Evolutionary conservation across 2,888 invertebrate species (phyloP), one percentile per base, ranked within the genome.

Genomic region (Octonoba sinensis): DNA sequence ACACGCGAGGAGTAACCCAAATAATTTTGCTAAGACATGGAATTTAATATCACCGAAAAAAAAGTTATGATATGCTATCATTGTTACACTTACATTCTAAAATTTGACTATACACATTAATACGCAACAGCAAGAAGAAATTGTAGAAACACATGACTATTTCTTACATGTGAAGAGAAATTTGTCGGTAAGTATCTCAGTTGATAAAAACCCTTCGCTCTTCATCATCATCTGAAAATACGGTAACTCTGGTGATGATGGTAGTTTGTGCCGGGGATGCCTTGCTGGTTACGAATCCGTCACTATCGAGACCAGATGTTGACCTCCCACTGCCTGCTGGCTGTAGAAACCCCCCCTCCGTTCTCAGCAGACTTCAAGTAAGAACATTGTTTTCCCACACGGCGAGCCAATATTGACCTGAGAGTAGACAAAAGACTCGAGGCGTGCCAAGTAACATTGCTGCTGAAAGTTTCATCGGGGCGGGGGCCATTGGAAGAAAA

Each of bases 251-350:
- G n/a, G 54, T 54, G 54, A n/a, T 60, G 20, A 36, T 60, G 62
- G 44, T 62, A 62, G 20, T 36, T 62, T 62, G 62, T 47, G 20
- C 22, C 44, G 24, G 36, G 44, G 54, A 46, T 66, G 24, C n/a
- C 66, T 67, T 62, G 60, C 69, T 69, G 76, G 56, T 75, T 36
- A 51, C 62, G 59, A 22, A 76, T 76, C 69, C 18, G 69, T 76
- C 76, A 67, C 49, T 51, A 60, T 76, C 76, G 22, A 24, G 11
- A 20, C 60, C 76, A 76, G 76, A 67, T 76, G 76, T 62, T 76
- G 51, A 44, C 18, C 51, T 44, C 66, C 49, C 47, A 54, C n/a
- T 24, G 36, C 60, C 59, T 24, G 51, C 54, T 67, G 67, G 20
- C 54, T 67, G 54, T 56, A 36, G 16, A 22, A 59, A 20, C 16